These are phyloP conservation scores for Chloebia gouldiae DNA, from an alignment of 2,113 vertebrate species.

Conservation along the genomic window DNA sequence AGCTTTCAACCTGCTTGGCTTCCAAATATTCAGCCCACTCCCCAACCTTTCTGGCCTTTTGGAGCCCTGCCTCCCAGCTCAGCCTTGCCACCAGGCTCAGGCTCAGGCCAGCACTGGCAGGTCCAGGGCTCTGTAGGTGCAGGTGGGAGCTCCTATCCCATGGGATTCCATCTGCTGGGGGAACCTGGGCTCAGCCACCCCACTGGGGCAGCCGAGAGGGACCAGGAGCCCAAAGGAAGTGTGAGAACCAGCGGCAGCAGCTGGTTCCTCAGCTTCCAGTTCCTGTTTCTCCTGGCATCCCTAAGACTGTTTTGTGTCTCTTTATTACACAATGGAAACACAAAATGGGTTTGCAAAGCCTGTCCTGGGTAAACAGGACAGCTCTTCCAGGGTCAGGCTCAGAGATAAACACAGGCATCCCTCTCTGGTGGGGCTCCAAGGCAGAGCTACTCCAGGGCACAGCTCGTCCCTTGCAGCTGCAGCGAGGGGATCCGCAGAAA, in stretches of 20 bases:
- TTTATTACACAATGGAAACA: not conserved
- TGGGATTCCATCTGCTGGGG: not conserved
- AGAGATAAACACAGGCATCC: not conserved
- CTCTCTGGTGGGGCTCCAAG: not conserved
- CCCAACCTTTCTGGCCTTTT: not conserved
- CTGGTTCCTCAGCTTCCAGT: not conserved
- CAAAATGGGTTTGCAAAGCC: not conserved
- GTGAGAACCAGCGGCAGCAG: not conserved
- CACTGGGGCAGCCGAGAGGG: not conserved
- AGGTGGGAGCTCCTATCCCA: too few relatives aligned
- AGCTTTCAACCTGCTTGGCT: not conserved
- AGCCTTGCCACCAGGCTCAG: not conserved
- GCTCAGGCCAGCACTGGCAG: not conserved
- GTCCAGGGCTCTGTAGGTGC: not conserved
- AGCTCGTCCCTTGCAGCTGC: not conserved
- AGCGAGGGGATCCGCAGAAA: not conserved
- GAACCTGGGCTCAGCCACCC: not conserved
- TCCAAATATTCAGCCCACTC: not conserved
- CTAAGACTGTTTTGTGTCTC: not conserved
- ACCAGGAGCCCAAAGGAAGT: not conserved
- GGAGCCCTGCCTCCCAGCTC: not conserved
- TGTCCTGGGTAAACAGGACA: not conserved
- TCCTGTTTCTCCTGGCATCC: not conserved
- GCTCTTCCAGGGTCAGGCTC: not conserved
- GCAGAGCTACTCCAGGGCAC: not conserved